These are phyloP conservation scores for Peromyscus eremicus DNA, from an alignment of 2,797 vertebrate species.

Conservation along the genomic window DNA sequence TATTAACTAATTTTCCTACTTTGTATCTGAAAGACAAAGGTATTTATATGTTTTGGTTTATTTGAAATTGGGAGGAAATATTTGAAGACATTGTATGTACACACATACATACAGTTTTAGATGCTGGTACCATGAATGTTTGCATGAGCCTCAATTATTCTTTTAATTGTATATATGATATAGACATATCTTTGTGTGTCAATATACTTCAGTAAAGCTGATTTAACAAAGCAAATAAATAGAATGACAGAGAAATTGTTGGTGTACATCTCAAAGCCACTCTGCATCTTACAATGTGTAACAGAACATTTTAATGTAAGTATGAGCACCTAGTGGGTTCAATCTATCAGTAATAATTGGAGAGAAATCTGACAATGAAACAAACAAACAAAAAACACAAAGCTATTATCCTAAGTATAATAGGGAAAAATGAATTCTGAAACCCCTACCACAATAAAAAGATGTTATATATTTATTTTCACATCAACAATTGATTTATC, in stretches of 20 bases:
- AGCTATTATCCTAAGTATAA: background rate
- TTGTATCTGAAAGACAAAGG: background rate
- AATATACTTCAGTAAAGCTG: background rate
- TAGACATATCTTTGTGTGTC: background rate
- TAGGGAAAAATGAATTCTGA: background rate
- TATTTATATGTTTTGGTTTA: background rate
- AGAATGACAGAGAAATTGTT: background rate
- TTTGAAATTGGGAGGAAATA: conserved; percentile 21
- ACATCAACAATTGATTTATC: background rate
- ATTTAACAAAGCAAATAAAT: background rate
- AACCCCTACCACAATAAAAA: background rate
- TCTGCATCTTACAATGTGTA: background rate
- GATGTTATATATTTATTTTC: background rate
- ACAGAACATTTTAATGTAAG: conserved; percentile 22
- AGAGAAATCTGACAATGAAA: background rate
- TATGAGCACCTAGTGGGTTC: background rate
- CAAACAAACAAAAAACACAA: background rate
- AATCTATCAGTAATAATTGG: background rate
- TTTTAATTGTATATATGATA: background rate
- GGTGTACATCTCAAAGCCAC: background rate
- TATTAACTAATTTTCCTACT: background rate
- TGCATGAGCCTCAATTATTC: background rate
- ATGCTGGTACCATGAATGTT: background rate
- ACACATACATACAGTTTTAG: background rate
- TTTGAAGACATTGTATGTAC: background rate